Evolutionary conservation across 2,888 invertebrate species (phyloP).

Genomic region (Apoderus coryli): DNA sequence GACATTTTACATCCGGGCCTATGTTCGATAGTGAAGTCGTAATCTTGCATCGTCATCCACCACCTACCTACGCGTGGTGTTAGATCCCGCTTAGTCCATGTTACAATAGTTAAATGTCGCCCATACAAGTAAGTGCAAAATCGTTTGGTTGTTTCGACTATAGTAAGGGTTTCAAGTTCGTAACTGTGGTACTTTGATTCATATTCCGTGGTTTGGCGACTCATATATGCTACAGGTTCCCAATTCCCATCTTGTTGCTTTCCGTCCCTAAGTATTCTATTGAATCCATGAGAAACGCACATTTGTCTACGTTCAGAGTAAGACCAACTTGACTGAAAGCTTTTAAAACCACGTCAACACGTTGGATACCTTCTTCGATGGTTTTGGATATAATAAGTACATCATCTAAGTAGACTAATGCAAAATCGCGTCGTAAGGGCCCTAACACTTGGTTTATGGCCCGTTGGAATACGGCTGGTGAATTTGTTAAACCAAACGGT

Average conservation of each 20-base stretch:
- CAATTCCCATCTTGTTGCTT: constrained; percentile 10
- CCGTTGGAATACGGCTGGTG: constrained; percentile 9
- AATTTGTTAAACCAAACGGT: constrained; percentile 8
- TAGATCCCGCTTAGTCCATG: constrained; percentile 12
- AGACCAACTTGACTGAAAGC: constrained; percentile 4
- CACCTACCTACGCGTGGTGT: constrained; percentile 18
- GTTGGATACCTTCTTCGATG: constrained; percentile 6
- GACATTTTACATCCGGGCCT: constrained; percentile 19
- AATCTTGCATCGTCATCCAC: constrained; percentile 21
- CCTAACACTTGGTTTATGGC: constrained; percentile 10
- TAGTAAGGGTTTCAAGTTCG: constrained; percentile 13
- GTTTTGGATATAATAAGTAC: constrained; percentile 2
- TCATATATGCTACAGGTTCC: constrained; percentile 20
- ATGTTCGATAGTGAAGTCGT: constrained; percentile 18
- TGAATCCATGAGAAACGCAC: constrained; percentile 6
- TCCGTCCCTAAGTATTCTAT: constrained; percentile 6
- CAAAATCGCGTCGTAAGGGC: constrained; percentile 1
- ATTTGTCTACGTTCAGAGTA: constrained; percentile 9
- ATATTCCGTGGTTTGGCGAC: constrained; percentile 9
- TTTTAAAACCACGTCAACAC: constrained; percentile 7
- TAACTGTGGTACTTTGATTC: constrained; percentile 13
- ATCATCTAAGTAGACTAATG: constrained; percentile 8
- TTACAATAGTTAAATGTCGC: constrained; percentile 9
- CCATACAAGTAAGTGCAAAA: constrained; percentile 9
- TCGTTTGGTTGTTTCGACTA: constrained; percentile 9